Conservation (phyloP, 2,797 vertebrate genomes). For the Crenuchus spilurus region DNA sequence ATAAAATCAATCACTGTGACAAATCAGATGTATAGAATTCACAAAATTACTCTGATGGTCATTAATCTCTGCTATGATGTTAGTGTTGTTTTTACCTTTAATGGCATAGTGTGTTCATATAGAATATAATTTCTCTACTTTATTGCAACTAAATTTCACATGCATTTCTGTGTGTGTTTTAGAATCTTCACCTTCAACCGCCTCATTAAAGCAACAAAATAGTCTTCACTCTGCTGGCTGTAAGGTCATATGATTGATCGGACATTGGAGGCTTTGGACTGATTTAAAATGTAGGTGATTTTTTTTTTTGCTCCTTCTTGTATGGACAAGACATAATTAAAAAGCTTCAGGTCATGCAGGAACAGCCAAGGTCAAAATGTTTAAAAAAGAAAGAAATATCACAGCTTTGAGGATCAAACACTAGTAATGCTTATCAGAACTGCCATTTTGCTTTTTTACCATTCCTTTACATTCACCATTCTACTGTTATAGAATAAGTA, state of each 20-base stretch:
- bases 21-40: not conserved
- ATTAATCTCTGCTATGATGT: not conserved
- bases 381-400: conserved; percentile 51
- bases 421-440: not conserved
- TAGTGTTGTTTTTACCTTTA: not conserved
- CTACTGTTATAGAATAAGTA: too few relatives aligned
- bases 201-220: not conserved
- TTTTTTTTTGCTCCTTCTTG: conserved; percentile 57
- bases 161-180: not conserved
- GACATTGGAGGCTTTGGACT: conserved; percentile 12
- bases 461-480: too few relatives aligned
- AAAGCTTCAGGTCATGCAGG: conserved; percentile 63
- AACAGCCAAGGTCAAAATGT: conserved; percentile 74
- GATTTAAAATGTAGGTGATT: conserved; percentile 15
- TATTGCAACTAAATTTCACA: not conserved
- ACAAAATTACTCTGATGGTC: not conserved
- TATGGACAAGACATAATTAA: conserved; percentile 73
- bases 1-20: conserved; percentile 10
- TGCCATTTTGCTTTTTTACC: not conserved
- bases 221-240: conserved; percentile 28
- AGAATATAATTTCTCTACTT: not conserved
- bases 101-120: not conserved
- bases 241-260: conserved; percentile 63
- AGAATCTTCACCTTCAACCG: not conserved
- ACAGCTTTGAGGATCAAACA: not conserved